Percentiles rank a stretch among this genome's conserved stretches.
phyloP scores from a whole-genome alignment of 2,888 invertebrate species.

The Aproaerema taeniolella region DNA sequence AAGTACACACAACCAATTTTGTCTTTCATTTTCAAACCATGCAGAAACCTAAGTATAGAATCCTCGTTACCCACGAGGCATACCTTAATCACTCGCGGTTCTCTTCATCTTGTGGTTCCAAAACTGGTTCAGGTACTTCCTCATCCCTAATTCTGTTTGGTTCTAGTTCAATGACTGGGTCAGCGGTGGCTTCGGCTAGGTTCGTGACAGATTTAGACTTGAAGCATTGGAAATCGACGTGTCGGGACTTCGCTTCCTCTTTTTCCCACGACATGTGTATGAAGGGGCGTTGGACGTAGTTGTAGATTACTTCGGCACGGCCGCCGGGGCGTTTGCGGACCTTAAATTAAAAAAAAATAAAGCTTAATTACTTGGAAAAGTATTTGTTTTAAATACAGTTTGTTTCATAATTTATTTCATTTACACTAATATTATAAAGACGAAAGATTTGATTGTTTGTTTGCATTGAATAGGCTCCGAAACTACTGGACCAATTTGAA shows the following conservation, averaged over 20 bases:
- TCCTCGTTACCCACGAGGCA: constrained; percentile 23
- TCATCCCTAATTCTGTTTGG: constrained; percentile 65
- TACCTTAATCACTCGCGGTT: constrained; percentile 38
- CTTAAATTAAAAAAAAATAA: no score
- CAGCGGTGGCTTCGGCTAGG: constrained; percentile 95
- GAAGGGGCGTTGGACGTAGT: constrained; percentile 99
- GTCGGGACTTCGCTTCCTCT: constrained; percentile 98
- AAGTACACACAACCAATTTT: no score
- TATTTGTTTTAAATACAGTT: no score
- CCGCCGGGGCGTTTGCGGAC: constrained; percentile 85
- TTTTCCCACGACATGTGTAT: constrained; percentile 99
- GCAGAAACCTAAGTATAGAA: no score
- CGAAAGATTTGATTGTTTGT: no score
- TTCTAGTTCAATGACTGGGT: constrained; percentile 85
- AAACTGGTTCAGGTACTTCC: neutral
- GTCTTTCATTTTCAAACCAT: no score
- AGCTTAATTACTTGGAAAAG: constrained; percentile 78
- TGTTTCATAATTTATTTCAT: no score
- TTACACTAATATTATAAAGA: no score
- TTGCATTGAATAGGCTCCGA: no score
- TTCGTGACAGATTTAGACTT: constrained; percentile 99
- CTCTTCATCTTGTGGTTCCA: constrained; percentile 19
- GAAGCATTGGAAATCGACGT: constrained; percentile 99
- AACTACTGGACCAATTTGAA: no score
- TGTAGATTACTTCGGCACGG: constrained; percentile 83